These are phyloP conservation scores for Limnephilus lunatus DNA, from an alignment of 2,888 invertebrate genomes.

Conservation along the genomic window DNA sequence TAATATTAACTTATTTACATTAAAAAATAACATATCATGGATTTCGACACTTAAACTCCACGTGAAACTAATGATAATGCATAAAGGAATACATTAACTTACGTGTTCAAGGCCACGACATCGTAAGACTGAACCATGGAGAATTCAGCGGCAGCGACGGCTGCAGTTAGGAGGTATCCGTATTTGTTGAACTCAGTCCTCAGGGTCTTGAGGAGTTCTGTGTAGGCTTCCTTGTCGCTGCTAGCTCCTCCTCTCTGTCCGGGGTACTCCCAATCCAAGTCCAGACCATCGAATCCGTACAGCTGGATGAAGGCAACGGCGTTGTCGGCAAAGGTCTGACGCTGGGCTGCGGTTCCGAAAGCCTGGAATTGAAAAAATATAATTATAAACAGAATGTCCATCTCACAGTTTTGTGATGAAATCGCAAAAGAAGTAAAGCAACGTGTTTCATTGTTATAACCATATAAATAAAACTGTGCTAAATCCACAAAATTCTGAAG, in stretches of 20 bases:
- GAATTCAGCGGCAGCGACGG: constrained; percentile 77
- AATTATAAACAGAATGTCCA: too few relatives aligned
- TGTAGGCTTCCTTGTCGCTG: constrained; percentile 76
- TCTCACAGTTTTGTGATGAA: too few relatives aligned
- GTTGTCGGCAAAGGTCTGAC: constrained; percentile 76
- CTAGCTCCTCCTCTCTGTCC: constrained; percentile 60
- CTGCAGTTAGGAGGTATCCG: constrained; percentile 78
- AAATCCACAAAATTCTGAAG: too few relatives aligned
- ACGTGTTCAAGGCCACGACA: constrained; percentile 77
- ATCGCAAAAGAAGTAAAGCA: too few relatives aligned
- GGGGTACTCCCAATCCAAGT: constrained; percentile 87
- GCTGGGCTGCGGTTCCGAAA: constrained; percentile 70
- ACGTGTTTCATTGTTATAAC: too few relatives aligned
- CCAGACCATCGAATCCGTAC: constrained; percentile 83
- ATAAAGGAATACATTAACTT: background rate
- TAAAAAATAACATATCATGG: background rate
- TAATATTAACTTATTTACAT: too few relatives aligned
- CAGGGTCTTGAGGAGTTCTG: constrained; percentile 77
- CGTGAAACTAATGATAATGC: too few relatives aligned
- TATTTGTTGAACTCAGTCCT: constrained; percentile 76
- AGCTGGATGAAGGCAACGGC: constrained; percentile 76
- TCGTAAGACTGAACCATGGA: constrained; percentile 79
- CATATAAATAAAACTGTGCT: too few relatives aligned
- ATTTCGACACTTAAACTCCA: background rate
- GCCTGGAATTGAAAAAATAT: constrained; percentile 69